phyloP scores from a whole-genome alignment of 2,113 vertebrate species.

The Xenus cinereus region DNA sequence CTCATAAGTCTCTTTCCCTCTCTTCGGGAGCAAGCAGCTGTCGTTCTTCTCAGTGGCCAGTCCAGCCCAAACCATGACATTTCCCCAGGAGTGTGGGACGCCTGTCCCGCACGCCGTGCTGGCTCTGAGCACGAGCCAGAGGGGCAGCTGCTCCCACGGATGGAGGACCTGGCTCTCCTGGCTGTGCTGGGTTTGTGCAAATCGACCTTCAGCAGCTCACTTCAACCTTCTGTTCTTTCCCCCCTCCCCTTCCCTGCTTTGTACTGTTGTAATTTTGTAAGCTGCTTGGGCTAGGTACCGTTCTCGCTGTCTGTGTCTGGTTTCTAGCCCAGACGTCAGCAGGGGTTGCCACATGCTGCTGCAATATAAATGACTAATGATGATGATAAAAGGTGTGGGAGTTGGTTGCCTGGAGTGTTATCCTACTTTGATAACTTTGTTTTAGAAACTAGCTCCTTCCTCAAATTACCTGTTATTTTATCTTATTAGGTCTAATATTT shows the following conservation, averaged over 20 bases:
- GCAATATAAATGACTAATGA: constrained; percentile 67
- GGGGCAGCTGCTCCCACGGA: neutral
- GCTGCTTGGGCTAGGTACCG: neutral
- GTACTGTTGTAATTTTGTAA: neutral
- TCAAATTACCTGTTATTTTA: constrained; percentile 32
- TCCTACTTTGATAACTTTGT: constrained; percentile 53
- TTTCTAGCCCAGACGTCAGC: constrained; percentile 60
- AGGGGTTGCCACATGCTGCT: constrained; percentile 63
- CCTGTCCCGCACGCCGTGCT: neutral
- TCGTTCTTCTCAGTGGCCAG: neutral
- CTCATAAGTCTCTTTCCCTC: neutral
- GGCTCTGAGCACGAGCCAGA: neutral
- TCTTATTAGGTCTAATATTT: neutral
- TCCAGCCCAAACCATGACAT: neutral
- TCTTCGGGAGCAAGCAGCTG: neutral
- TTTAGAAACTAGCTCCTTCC: constrained; percentile 25
- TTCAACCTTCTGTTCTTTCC: constrained; percentile 26
- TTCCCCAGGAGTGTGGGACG: neutral
- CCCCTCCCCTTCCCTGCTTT: neutral
- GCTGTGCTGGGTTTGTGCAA: neutral
- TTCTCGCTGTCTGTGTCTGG: constrained; percentile 29
- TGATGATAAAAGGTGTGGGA: constrained; percentile 63
- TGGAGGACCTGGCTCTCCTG: neutral
- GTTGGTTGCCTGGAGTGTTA: constrained; percentile 58
- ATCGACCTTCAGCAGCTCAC: neutral